Evolutionary conservation across 2,113 vertebrate genomes (phyloP), one percentile per base, ranked within the genome.

Genomic region (Phodopus roborovskii): DNA sequence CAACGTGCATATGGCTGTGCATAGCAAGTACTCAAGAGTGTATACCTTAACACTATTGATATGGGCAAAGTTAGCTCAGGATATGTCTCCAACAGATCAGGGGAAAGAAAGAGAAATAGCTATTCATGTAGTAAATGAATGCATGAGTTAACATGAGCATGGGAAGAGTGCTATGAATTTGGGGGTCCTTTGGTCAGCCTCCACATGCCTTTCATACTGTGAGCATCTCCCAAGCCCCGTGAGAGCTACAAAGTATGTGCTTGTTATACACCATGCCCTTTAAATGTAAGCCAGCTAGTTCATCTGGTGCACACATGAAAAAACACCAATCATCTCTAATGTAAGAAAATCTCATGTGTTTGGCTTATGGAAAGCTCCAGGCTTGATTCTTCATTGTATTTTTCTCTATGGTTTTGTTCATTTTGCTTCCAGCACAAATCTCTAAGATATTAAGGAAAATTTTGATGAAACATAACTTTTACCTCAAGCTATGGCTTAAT

Each of bases 251-350:
- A 94, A 85, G 33, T n/a, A 82, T 56, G 42, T 77, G 20, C 84
- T 88, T 95, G 66, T 83, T 97, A 48, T 33, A 75, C 39, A 53
- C 53, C 16, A 68, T 56, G 70, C 74, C 77, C 77, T 96, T 96
- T 82, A 85, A 88, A 82, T 68, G 33, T 2, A 88, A 94, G 90
- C 85, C 94, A 92, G 77, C 83, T 91, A 77, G 71, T 90, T 91
- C 94, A 92, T 62, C 85, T 92, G 92, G 82, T 50, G 3, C 16
- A 58, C 78, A 94, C 36, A 58, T 85, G 85, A 88, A 45, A 82
- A 86, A 88, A 74, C 22, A 77, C 50, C 36, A 64, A n/a, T 68
- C 45, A 73, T 30, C 71, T 58, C 45, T 56, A 62, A 77, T 5
- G 1, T 33, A 92, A 93, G 88, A 48, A 90, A 62, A 87, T 15